Conservation (phyloP, 2,888 invertebrate species). For the Trisateles emortualis region DNA sequence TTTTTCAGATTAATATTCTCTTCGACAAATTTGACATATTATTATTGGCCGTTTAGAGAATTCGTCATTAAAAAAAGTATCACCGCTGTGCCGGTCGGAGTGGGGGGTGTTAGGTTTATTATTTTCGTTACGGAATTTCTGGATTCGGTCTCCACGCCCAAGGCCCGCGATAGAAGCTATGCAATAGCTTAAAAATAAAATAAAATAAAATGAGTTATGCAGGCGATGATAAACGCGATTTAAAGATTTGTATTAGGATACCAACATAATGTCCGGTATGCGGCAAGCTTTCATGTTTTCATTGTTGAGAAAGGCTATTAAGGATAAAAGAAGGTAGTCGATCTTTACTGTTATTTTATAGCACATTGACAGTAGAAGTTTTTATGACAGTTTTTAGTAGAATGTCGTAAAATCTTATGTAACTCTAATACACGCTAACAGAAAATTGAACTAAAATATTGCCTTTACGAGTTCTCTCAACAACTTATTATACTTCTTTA, state of each 20-base stretch:
- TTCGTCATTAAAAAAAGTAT: too few species aligned
- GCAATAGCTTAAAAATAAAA: too few species aligned
- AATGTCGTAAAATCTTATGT: conserved; percentile 60
- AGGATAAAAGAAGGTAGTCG: conserved; percentile 61
- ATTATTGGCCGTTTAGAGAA: too few species aligned
- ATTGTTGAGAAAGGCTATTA: conserved; percentile 56
- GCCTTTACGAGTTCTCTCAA: conserved; percentile 17
- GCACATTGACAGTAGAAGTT: conserved; percentile 67
- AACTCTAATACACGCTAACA: conserved; percentile 56
- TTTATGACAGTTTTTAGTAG: conserved; percentile 68
- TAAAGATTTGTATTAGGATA: conserved; percentile 31
- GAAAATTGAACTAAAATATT: conserved; percentile 44
- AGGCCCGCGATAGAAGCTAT: too few species aligned
- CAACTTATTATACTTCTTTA: conserved; percentile 9
- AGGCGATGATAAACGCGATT: too few species aligned
- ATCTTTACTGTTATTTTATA: conserved; percentile 69
- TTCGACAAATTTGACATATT: too few species aligned
- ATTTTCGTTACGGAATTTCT: too few species aligned
- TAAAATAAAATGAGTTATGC: too few species aligned
- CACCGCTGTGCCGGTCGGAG: too few species aligned
- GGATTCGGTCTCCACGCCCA: too few species aligned
- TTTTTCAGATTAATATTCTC: too few species aligned
- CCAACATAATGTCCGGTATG: conserved; percentile 41
- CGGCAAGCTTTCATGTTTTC: conserved; percentile 49
- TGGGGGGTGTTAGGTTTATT: too few species aligned